Percentiles rank a stretch among this genome's conserved stretches.
Conservation (phyloP, 2,113 vertebrate genomes). For the Tychaedon coryphoeus region DNA sequence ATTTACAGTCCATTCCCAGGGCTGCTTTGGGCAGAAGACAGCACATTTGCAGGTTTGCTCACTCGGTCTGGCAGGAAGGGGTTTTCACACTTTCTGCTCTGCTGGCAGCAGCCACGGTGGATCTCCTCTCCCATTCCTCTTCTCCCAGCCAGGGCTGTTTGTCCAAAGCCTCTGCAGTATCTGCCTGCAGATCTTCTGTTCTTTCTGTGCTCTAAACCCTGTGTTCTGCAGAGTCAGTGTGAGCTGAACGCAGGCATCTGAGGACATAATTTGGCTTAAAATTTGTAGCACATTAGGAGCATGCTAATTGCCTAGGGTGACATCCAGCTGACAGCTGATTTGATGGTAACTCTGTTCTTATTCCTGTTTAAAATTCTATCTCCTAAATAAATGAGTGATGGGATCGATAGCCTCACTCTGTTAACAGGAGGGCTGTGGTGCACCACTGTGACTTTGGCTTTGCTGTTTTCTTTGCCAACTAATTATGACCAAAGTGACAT, state of each 20-base stretch:
- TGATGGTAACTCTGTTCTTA: slow-evolving; percentile 30
- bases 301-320: slow-evolving; percentile 60
- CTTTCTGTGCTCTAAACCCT: not conserved
- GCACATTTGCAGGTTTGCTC: not conserved
- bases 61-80: not conserved
- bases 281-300: slow-evolving; percentile 43
- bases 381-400: slow-evolving; percentile 57
- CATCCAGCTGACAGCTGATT: slow-evolving; percentile 60
- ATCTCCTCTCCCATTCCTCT: not conserved
- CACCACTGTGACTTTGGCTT: slow-evolving; percentile 50
- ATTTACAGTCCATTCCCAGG: not conserved
- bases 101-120: not conserved
- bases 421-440: slow-evolving; percentile 12
- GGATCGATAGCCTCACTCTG: slow-evolving; percentile 38
- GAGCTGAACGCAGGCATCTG: not conserved
- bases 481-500: slow-evolving; percentile 63
- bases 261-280: slow-evolving; percentile 42
- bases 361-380: slow-evolving; percentile 51
- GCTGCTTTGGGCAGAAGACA: not conserved
- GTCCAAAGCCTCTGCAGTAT: not conserved
- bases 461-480: slow-evolving; percentile 37
- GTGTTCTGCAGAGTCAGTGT: not conserved
- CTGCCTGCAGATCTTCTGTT: not conserved
- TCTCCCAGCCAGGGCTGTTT: not conserved
- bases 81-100: slow-evolving; percentile 26